Evolutionary conservation across 2,888 invertebrate genomes (phyloP).

Genomic region (Hemaris fuciformis): DNA sequence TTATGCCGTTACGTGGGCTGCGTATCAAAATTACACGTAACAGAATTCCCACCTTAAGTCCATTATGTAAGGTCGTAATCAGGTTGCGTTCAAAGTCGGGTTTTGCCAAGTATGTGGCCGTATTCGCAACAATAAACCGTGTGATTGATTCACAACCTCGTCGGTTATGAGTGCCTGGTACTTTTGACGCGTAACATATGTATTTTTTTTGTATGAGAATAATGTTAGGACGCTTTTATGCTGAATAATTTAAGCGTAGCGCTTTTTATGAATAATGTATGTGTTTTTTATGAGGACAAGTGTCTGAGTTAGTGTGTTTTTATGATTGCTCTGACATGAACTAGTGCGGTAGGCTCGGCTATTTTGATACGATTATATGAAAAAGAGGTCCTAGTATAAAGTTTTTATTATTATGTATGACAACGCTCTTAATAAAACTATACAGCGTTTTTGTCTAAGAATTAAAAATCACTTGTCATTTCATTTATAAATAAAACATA

Average conservation of each 20-base stretch:
- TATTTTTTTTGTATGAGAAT: constrained; percentile 8
- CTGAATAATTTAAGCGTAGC: not conserved
- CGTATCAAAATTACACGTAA: not conserved
- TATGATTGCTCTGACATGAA: not conserved
- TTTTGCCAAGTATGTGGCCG: constrained; percentile 6
- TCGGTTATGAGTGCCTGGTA: constrained; percentile 59
- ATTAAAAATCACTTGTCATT: too few relatives aligned
- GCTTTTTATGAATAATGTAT: constrained; percentile 6
- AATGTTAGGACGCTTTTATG: not conserved
- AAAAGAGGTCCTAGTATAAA: not conserved
- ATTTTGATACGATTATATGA: not conserved
- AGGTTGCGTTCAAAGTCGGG: not conserved
- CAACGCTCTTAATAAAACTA: too few relatives aligned
- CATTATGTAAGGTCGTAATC: not conserved
- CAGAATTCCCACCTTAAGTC: not conserved
- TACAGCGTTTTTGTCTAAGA: too few relatives aligned
- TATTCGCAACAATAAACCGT: constrained; percentile 13
- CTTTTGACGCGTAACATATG: constrained; percentile 20
- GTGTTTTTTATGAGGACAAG: not conserved
- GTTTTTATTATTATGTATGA: too few relatives aligned
- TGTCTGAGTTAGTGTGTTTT: not conserved
- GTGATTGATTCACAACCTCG: constrained; percentile 10
- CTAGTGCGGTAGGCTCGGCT: not conserved
- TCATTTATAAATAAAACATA: too few relatives aligned
- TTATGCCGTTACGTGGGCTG: not conserved